These are phyloP conservation scores for Drosophila meridiana DNA, from an alignment of 2,888 invertebrate species.

Conservation along the genomic window DNA sequence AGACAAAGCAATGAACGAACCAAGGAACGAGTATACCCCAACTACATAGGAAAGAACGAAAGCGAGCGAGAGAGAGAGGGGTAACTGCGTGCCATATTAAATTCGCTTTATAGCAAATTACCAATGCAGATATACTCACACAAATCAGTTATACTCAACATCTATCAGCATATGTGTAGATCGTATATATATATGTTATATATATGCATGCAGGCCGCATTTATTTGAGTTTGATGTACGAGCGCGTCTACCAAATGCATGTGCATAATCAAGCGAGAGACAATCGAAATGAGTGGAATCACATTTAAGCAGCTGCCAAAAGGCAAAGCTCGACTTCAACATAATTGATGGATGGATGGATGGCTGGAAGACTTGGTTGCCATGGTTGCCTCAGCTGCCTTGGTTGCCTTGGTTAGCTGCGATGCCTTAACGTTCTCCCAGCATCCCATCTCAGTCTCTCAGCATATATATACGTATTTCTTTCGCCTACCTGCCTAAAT, in stretches of 20 bases:
- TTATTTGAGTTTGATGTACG: slow-evolving; percentile 66
- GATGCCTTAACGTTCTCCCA: slow-evolving; percentile 47
- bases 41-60: too few species aligned
- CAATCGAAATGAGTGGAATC: slow-evolving; percentile 70
- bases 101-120: slow-evolving; percentile 69
- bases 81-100: slow-evolving; percentile 69
- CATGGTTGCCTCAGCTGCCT: slow-evolving; percentile 21
- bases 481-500: slow-evolving; percentile 78
- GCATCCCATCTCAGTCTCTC: slow-evolving; percentile 32
- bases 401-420: slow-evolving; percentile 14
- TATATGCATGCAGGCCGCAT: slow-evolving; percentile 56
- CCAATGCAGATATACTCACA: slow-evolving; percentile 76
- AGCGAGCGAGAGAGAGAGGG: neutral
- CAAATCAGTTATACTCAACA: slow-evolving; percentile 73
- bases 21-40: neutral
- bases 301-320: slow-evolving; percentile 65
- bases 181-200: slow-evolving; percentile 14
- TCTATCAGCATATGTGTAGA: slow-evolving; percentile 61
- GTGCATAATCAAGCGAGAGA: slow-evolving; percentile 77
- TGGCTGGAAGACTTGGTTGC: slow-evolving; percentile 9
- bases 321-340: slow-evolving; percentile 51
- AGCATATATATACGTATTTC: slow-evolving; percentile 38
- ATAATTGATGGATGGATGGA: slow-evolving; percentile 73
- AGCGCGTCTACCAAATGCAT: slow-evolving; percentile 65
- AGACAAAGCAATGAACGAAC: neutral